Evolutionary conservation across 2,888 invertebrate species (phyloP), one percentile per base, ranked within the genome.

Genomic region (Hedychridium roseum): DNA sequence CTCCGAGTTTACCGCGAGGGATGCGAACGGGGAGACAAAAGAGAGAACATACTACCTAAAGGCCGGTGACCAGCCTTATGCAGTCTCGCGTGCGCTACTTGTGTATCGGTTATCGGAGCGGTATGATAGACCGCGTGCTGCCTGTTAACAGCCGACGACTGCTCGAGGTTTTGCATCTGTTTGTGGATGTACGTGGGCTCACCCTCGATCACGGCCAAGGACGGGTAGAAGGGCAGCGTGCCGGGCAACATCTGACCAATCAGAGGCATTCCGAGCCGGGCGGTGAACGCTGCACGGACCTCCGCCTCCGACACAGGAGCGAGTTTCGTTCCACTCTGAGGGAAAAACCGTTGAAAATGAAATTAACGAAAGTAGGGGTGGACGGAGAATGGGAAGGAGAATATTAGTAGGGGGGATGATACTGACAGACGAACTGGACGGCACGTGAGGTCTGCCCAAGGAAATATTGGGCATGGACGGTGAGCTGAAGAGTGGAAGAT

Each of bases 381-480:
- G 17, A 23, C 3, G 7, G 15, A 38, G 5, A 21, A 16, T 30
- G 27, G 15, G 15, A 7, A 7, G 3, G 23, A 23, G 23, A n/a
- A n/a, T n/a, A n/a, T n/a, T n/a, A n/a, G n/a, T n/a, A 23, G 5
- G 23, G 9, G 23, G 23, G 7, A 28, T n/a, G n/a, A 5, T 0
- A 44, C 66, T 74, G 68, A 80, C 80, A 61, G 78, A 71, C 34
- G 78, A 74, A 48, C 71, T 69, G 48, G 80, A 78, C 41, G 82
- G 80, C 65, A 85, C 81, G 73, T 86, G 90, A 58, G 92, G 92
- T 68, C 92, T 85, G 46, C 94, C 96, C 69, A 97, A 84, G 54
- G 95, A 95, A 78, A 97, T 97, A 83, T 97, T 97, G 72, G 97
- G 97, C 90, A 97, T 89, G 71, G 96, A 96, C 46, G 96, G 96